Evolutionary conservation across 2,797 vertebrate species (phyloP), one percentile per base, ranked within the genome.

Genomic region (Sebastiscus albofasciatus): DNA sequence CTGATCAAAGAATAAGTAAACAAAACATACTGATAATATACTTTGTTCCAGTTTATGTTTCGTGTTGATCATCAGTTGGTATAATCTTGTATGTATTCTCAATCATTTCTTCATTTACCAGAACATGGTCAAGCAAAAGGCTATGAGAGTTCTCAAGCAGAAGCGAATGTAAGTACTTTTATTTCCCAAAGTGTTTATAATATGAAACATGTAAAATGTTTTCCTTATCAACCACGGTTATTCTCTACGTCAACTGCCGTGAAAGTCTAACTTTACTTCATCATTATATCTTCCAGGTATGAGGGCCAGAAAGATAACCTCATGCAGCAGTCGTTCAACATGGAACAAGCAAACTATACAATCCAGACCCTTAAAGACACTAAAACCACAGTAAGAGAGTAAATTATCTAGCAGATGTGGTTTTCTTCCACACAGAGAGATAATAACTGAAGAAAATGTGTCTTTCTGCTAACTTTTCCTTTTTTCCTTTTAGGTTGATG

Each of bases 41-140:
- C 16, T 20, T 36, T 2, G 69, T 14, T 66, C 7, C 18, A 2
- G 2, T 62, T 54, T 6, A 29, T 54, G 24, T 64, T 54, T 56
- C 1, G 6, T 31, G 7, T 60, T n/a, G 16, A 31, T 61, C 13
- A 49, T 4, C 29, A n/a, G 13, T 31, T 49, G 33, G 9, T 74
- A 7, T 72, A 10, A 1, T 27, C 31, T 73, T 18, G 49, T 13
- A 70, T 26, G 1, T 70, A 10, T 61, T 58, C 4, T 27, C 9
- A 36, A 8, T 72, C 0, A 2, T 72, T 60, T 92, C 60, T 85
- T 73, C 69, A 54, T 75, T 84, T 91, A 87, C 76, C 91, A 99
- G 99, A 99, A 99, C 89, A 98, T 99, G 97, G 99, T 99, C 65
- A 99, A 99, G 89, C 99, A 99, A 94, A 99, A 99, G 90, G 99